Base-by-base conservation (phyloP, 2,888 invertebrate species). In the Leucophora obtusa region DNA sequence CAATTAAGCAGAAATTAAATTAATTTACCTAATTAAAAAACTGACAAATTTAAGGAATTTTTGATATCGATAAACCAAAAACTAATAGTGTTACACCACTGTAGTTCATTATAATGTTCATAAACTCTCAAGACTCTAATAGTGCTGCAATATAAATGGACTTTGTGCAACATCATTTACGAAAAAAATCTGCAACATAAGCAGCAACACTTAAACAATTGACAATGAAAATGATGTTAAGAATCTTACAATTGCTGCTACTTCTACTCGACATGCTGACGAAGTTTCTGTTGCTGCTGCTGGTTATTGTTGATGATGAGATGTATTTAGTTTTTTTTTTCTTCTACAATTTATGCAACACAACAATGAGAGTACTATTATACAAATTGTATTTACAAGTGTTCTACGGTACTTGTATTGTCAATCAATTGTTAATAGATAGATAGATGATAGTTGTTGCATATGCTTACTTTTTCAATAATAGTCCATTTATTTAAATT, bases 401-500 rank as follows among this genome's bases (percentile, higher is more conserved):
- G 51, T 71, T 53, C 43, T 77, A 71, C 60, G 59, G 65, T 66
- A 50, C 60, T 78, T 72, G 71, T 51, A 62, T 60, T 78, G 77
- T 78, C 77, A 78, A 72, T 78, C 77, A 78, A 78, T 66, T 78
- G 71, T 59, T 78, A 47, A 8, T 11, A 14, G 14, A 24, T 28
- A 28, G 28, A 14, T 33, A 15, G 11, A 38, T 17, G 11, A 17
- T 28, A 28, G 56, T 62, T 68, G 54, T 69, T 62, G 50, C 56
- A 47, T 68, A 54, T 18, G 54, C 54, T 54, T 14, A 18, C 18
- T 7, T 54, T 7, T 24, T 68, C 62, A 69, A 71, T 72, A 66
- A 65, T 72, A 24, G 66, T 51, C 56, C 75, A 77, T 72, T 78
- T 66, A 77, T 71, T 77, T 78, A 68, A 78, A 78, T 78, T 71